Percentiles rank a stretch among this genome's conserved stretches.
These are phyloP conservation scores for Drosophila sucinea DNA, from an alignment of 1,140 invertebrate species.

Conservation along the genomic window DNA sequence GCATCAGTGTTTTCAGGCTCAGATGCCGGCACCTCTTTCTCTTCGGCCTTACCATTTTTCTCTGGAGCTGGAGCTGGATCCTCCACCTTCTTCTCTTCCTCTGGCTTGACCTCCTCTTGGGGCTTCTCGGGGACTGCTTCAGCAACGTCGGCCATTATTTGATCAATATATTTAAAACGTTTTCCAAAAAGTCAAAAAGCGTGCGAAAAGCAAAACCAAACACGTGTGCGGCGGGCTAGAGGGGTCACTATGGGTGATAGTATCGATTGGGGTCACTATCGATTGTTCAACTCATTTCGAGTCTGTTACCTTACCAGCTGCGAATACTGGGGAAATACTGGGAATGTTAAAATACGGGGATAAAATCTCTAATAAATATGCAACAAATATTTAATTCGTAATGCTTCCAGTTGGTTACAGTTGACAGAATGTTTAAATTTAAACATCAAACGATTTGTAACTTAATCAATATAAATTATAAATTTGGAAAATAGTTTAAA, in stretches of 20 bases:
- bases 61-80: slow-evolving; percentile 7
- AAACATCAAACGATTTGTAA: no score
- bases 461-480: no score
- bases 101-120: slow-evolving; percentile 26
- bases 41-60: slow-evolving; percentile 57
- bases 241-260: neutral
- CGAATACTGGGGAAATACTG: no score
- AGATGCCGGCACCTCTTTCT: slow-evolving; percentile 37
- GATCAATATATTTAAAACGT: neutral
- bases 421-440: neutral
- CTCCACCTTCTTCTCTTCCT: slow-evolving; percentile 5
- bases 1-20: slow-evolving; percentile 22
- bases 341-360: no score
- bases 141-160: slow-evolving; percentile 68
- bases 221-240: slow-evolving; percentile 38
- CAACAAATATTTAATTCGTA: no score
- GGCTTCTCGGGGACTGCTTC: slow-evolving; percentile 44
- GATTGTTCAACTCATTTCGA: neutral
- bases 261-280: neutral
- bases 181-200: slow-evolving; percentile 20
- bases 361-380: no score
- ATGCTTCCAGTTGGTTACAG: no score
- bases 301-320: no score
- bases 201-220: slow-evolving; percentile 34
- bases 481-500: no score